These are phyloP conservation scores for Noturus placidus DNA, from an alignment of 2,113 vertebrate genomes.

Conservation along the genomic window DNA sequence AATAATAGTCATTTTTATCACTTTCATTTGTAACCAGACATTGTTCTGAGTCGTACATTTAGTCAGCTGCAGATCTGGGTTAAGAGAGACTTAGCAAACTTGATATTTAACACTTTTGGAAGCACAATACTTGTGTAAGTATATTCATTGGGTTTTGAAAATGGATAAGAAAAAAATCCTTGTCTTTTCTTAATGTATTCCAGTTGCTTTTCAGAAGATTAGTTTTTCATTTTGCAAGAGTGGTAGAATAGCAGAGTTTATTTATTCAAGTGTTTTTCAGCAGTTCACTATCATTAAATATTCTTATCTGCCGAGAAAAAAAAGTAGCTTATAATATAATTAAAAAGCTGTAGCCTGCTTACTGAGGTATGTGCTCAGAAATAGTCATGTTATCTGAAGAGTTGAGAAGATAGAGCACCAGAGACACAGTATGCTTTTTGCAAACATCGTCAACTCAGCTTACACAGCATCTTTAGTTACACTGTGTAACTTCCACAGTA, in stretches of 20 bases:
- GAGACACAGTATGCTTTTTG: neutral
- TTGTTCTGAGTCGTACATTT: neutral
- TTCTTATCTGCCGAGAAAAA: neutral
- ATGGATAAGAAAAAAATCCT: neutral
- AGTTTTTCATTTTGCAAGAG: neutral
- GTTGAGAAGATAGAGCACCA: neutral
- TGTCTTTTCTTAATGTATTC: neutral
- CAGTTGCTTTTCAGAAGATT: neutral
- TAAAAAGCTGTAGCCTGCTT: neutral
- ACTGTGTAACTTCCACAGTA: too few relatives aligned
- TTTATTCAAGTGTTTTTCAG: neutral
- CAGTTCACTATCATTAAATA: neutral
- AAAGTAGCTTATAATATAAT: neutral
- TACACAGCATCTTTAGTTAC: neutral
- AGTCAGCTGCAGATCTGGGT: neutral
- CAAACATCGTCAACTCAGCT: neutral
- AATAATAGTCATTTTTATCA: conserved; percentile 1
- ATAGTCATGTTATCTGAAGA: neutral
- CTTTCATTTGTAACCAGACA: neutral
- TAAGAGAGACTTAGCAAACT: neutral
- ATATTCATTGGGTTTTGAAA: neutral
- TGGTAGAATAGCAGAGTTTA: neutral
- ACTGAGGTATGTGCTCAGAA: neutral
- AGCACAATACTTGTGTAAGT: neutral
- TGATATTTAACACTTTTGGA: neutral